These are phyloP conservation scores for Hyla sarda DNA, from an alignment of 2,113 vertebrate genomes.

Conservation along the genomic window DNA sequence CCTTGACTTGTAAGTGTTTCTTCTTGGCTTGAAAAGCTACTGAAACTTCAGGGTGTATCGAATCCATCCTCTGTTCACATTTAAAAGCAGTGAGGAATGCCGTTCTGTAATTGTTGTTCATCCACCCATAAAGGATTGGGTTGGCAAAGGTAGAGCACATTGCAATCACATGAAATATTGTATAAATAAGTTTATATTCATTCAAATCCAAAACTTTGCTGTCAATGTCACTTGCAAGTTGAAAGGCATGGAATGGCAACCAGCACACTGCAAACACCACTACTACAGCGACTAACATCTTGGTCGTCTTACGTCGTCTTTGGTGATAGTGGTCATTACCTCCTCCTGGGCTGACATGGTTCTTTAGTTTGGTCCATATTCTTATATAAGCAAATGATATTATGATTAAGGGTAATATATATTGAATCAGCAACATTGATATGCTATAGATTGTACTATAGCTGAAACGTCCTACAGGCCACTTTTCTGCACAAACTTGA, in stretches of 20 bases:
- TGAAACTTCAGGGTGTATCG: conserved; percentile 74
- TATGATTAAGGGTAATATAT: conserved; percentile 84
- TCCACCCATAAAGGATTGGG: conserved; percentile 94
- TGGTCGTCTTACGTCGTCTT: conserved; percentile 86
- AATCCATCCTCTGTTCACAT: conserved; percentile 76
- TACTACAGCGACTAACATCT: conserved; percentile 92
- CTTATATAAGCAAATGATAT: conserved; percentile 86
- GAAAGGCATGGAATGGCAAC: conserved; percentile 92
- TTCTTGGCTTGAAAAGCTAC: conserved; percentile 73
- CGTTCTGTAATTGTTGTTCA: conserved; percentile 93
- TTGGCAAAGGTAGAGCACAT: conserved; percentile 96
- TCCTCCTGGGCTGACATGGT: conserved; percentile 72
- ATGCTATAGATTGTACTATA: conserved; percentile 86
- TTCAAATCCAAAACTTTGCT: conserved; percentile 81
- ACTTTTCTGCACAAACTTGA: conserved; percentile 87
- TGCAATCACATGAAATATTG: conserved; percentile 87
- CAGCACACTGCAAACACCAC: conserved; percentile 92
- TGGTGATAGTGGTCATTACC: conserved; percentile 80
- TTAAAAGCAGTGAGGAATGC: conserved; percentile 87
- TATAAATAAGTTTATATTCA: conserved; percentile 92
- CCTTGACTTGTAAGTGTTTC: conserved; percentile 71
- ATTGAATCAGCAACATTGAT: conserved; percentile 87
- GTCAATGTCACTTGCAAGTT: conserved; percentile 90
- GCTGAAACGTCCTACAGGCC: conserved; percentile 82
- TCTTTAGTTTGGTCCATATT: conserved; percentile 91